A percentile compares a stretch with the other conserved stretches of the same genome.
phyloP scores from a whole-genome alignment of 1,140 invertebrate species.

The Eciton burchellii region DNA sequence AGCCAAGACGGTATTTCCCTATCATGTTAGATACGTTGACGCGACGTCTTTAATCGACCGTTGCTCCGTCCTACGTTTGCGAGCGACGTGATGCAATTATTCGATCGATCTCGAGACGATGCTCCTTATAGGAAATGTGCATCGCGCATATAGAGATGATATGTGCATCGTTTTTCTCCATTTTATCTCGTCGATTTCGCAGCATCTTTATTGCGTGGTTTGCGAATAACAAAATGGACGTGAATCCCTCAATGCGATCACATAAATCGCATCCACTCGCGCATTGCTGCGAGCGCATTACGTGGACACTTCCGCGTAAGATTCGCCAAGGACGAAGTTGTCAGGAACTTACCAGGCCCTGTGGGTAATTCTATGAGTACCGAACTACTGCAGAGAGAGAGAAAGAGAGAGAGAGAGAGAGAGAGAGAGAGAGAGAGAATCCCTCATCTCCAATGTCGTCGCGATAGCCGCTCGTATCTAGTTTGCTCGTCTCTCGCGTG shows the following conservation, averaged over 20 bases:
- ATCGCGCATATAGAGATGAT: not conserved
- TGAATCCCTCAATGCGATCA: not conserved
- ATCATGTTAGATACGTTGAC: not conserved
- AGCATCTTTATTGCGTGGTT: not conserved
- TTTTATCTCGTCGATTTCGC: too few relatives aligned
- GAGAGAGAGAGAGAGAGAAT: too few relatives aligned
- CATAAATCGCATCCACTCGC: constrained; percentile 32
- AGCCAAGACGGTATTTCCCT: constrained; percentile 7
- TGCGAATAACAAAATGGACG: not conserved
- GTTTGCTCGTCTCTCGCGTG: constrained; percentile 29
- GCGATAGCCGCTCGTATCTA: constrained; percentile 12
- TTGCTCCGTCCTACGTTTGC: too few relatives aligned
- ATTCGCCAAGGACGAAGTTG: constrained; percentile 42
- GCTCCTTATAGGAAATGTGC: not conserved
- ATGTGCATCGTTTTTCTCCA: too few relatives aligned
- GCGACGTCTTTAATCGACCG: constrained; percentile 22
- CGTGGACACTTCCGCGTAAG: constrained; percentile 42
- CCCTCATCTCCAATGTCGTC: not conserved
- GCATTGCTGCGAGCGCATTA: constrained; percentile 27
- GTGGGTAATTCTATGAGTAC: constrained; percentile 47
- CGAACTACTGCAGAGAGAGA: constrained; percentile 36
- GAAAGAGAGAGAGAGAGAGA: too few relatives aligned
- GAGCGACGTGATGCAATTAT: not conserved
- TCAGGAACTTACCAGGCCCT: constrained; percentile 39
- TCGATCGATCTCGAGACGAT: not conserved